Evolutionary conservation across 2,797 vertebrate species (phyloP), one percentile per base, ranked within the genome.

Genomic region (Siniperca scherzeri): DNA sequence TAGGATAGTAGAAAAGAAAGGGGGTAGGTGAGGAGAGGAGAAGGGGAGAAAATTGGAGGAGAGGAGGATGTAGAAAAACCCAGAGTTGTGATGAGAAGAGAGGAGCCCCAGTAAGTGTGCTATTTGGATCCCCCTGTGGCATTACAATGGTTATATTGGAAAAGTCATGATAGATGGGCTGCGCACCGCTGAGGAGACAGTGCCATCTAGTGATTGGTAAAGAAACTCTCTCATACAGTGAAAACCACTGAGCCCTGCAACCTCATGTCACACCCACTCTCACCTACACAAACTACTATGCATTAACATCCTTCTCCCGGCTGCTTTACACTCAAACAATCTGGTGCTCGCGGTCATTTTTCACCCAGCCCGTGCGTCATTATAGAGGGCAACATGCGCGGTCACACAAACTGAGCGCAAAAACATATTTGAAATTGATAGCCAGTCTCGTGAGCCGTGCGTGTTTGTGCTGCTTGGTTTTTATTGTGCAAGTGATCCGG

Each of bases 401-500:
- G 68, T 86, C 85, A 78, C 81, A 77, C 82, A 76, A 83, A 71
- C 76, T 46, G 66, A 85, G 73, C 36, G 3, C 69, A 69, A 78
- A 85, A 89, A 84, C 83, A 83, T 55, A 67, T 86, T 81, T 69
- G 17, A 74, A 86, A 83, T 70, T 80, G 74, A 92, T 82, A 52
- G 67, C 38, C 50, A 50, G 79, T 70, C 81, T 68, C 16, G 21
- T 56, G 80, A 70, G 79, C 25, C 66, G 70, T 53, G 55, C 66
- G 71, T 74, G 77, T 52, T 30, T 64, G 77, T 55, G 36, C n/a
- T 68, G 76, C 75, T 81, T 74, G 78, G 57, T n/a, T 87, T 79
- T 88, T 83, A 83, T 87, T 83, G 85, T 88, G 87, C 36, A 81
- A 86, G 87, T 74, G 82, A 92, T 92, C 88, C 69, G 48, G 77